Conservation (phyloP, 2,113 vertebrate genomes). For the Agapornis roseicollis region DNA sequence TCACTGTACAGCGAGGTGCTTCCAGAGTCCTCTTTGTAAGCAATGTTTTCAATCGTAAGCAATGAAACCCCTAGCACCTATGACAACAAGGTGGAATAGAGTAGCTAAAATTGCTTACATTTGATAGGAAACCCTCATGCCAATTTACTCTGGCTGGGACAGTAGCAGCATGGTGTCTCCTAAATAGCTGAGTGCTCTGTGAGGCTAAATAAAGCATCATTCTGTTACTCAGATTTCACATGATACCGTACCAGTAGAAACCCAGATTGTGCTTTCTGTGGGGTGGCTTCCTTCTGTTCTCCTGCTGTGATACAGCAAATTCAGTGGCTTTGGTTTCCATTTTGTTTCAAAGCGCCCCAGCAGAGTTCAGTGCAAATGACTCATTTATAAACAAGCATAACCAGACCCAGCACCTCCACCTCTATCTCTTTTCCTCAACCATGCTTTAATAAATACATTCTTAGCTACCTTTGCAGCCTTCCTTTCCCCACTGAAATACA, state of each 20-base stretch:
- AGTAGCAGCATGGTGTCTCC: neutral
- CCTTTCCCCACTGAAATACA: neutral
- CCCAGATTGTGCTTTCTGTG: neutral
- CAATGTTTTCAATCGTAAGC: neutral
- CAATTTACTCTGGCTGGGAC: neutral
- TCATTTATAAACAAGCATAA: neutral
- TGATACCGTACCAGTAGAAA: neutral
- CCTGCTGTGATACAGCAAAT: neutral
- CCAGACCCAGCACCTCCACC: neutral
- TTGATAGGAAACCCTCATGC: neutral
- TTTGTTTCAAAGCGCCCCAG: neutral
- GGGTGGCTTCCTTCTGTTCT: neutral
- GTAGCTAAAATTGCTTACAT: neutral
- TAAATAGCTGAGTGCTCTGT: neutral
- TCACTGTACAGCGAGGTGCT: accelerated
- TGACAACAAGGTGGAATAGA: neutral
- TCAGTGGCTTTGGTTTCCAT: neutral
- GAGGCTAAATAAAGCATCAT: neutral
- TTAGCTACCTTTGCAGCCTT: neutral
- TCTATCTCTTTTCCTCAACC: neutral
- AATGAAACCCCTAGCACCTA: neutral
- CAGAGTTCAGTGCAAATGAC: neutral
- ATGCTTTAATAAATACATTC: neutral
- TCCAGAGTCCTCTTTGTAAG: neutral
- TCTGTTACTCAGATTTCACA: neutral